Conservation (phyloP, 2,888 invertebrate species). For the Caenorhabditis sp. region DNA sequence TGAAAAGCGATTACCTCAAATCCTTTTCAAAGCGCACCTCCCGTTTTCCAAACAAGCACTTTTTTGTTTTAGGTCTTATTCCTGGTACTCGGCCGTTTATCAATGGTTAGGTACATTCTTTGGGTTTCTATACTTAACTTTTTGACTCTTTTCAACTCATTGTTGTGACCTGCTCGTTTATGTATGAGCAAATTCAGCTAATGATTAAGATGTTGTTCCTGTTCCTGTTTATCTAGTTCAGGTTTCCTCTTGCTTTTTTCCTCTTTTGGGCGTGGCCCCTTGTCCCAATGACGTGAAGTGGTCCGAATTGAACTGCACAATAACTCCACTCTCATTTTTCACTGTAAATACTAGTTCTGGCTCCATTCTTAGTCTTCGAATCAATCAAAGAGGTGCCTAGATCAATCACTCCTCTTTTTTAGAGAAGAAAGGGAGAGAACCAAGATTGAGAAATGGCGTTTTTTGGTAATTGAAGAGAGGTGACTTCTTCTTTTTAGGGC, state of each 20-base stretch:
- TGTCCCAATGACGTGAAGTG: slow-evolving; percentile 33
- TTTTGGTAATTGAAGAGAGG: slow-evolving; percentile 57
- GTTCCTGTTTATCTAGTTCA: slow-evolving; percentile 1
- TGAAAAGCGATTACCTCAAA: slow-evolving; percentile 53
- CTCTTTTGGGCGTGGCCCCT: neutral
- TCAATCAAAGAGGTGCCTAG: slow-evolving; percentile 58
- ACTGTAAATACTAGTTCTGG: slow-evolving; percentile 37
- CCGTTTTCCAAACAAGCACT: neutral
- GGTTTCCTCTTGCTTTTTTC: slow-evolving; percentile 7
- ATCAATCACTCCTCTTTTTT: slow-evolving; percentile 50
- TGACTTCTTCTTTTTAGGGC: slow-evolving; percentile 9
- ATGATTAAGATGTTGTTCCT: slow-evolving; percentile 20
- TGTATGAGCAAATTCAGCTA: slow-evolving; percentile 6
- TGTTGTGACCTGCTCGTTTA: neutral
- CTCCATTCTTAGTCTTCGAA: slow-evolving; percentile 38
- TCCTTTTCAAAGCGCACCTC: slow-evolving; percentile 34
- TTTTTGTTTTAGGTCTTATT: slow-evolving; percentile 12
- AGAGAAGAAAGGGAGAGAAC: slow-evolving; percentile 7
- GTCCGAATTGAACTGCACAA: slow-evolving; percentile 31
- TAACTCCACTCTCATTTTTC: slow-evolving; percentile 54
- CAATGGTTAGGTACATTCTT: neutral
- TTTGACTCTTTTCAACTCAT: neutral
- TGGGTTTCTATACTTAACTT: too few relatives aligned
- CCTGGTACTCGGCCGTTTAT: neutral
- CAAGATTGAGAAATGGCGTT: slow-evolving; percentile 22